Evolutionary conservation across 2,888 invertebrate genomes (phyloP).

Genomic region (Oscheius sp.): DNA sequence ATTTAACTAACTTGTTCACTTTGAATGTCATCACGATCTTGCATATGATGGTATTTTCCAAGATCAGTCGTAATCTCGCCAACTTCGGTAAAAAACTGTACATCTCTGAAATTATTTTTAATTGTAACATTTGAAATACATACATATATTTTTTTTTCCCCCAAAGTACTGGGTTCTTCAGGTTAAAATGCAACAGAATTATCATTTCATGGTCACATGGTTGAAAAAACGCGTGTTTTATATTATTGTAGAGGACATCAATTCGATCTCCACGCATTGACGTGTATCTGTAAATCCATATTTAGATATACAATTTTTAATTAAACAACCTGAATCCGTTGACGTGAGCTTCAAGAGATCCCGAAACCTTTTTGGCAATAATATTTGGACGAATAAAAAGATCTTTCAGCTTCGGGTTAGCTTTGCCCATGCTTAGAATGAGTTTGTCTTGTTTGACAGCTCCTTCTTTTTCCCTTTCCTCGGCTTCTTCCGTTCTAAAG

Average conservation of each 20-base stretch:
- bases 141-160: constrained; percentile 92
- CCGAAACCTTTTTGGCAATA: constrained; percentile 80
- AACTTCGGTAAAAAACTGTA: constrained; percentile 98
- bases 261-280: constrained; percentile 99
- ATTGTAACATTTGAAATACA: neutral
- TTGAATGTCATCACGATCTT: constrained; percentile 96
- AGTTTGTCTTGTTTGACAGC: constrained; percentile 97
- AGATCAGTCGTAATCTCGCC: constrained; percentile 99
- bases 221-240: constrained; percentile 95
- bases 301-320: neutral
- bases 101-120: constrained; percentile 38
- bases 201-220: constrained; percentile 98
- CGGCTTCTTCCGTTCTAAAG: constrained; percentile 92
- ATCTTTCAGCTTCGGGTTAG: constrained; percentile 85
- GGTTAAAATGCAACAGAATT: constrained; percentile 95
- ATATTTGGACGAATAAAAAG: constrained; percentile 96
- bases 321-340: constrained; percentile 77
- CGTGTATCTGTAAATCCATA: constrained; percentile 81
- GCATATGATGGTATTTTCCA: constrained; percentile 99
- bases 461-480: constrained; percentile 96
- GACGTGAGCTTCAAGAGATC: constrained; percentile 90
- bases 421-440: constrained; percentile 84
- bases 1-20: constrained; percentile 84
- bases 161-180: constrained; percentile 99
- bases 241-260: constrained; percentile 98